phyloP scores from a whole-genome alignment of 2,888 invertebrate genomes.

The Pristionchus maxplancki region DNA sequence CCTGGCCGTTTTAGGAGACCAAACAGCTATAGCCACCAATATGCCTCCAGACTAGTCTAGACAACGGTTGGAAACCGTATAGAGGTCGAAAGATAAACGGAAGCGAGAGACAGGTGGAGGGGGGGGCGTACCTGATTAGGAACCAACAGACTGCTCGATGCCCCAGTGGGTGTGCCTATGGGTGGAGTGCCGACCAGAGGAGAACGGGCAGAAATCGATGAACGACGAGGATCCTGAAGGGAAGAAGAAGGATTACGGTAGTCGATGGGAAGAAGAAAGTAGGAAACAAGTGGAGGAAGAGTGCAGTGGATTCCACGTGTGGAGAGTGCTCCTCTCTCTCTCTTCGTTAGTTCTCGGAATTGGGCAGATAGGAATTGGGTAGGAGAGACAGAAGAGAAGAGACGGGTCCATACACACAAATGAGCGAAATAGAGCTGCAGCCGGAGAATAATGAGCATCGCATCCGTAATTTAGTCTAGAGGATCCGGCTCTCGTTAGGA shows the following conservation, averaged over 20 bases:
- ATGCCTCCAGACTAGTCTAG: neutral
- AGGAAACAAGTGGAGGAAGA: neutral
- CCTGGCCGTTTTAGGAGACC: neutral
- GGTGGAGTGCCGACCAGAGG: constrained; percentile 48
- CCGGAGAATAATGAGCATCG: neutral
- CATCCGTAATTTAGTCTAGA: neutral
- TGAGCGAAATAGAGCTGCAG: neutral
- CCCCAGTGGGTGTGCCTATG: neutral
- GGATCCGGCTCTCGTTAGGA: constrained; percentile 1
- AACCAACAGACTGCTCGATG: neutral
- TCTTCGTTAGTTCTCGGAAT: constrained; percentile 41
- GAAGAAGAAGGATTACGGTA: neutral
- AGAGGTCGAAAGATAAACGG: no score
- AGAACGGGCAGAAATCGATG: constrained; percentile 19
- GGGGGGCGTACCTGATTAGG: constrained; percentile 33
- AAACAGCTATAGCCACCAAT: neutral
- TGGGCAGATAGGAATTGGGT: constrained; percentile 21
- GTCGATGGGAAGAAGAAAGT: neutral
- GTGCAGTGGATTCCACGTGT: constrained; percentile 6
- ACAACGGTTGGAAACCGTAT: neutral
- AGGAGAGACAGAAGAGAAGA: constrained; percentile 4
- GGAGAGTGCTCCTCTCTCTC: neutral
- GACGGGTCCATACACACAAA: no score
- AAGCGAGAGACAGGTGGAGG: no score
- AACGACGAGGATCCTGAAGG: constrained; percentile 37